Conservation (phyloP, 2,113 vertebrate genomes). For the Athene noctua region DNA sequence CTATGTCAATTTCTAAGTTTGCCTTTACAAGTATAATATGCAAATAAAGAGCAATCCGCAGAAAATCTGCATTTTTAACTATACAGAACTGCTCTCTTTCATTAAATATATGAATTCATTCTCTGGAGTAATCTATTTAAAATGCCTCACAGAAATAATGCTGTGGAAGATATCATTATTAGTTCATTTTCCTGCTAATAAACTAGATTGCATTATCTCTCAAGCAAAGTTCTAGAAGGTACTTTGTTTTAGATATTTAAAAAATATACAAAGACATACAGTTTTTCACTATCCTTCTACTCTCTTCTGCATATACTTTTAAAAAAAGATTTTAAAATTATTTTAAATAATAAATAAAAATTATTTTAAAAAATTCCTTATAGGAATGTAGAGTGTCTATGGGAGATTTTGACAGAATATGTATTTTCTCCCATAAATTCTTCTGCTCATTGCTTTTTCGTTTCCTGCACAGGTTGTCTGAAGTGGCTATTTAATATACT, state of each 20-base stretch:
- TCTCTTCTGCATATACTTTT: not conserved
- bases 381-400: not conserved
- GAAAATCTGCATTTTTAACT: not conserved
- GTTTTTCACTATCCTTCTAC: not conserved
- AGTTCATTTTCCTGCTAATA: not conserved
- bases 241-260: not conserved
- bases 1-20: not conserved
- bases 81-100: not conserved
- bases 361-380: not conserved
- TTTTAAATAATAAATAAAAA: no score
- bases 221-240: not conserved
- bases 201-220: not conserved
- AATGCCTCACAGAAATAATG: not conserved
- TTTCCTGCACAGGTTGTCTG: not conserved
- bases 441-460: not conserved
- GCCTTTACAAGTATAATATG: not conserved
- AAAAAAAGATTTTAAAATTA: not conserved
- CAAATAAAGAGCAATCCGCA: not conserved
- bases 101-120: not conserved
- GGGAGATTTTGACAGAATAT: not conserved
- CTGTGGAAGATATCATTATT: not conserved
- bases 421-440: not conserved
- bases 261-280: not conserved
- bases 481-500: not conserved
- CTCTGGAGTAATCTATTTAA: not conserved